Evolutionary conservation across 2,113 vertebrate species (phyloP).

Genomic region (Scytalopus superciliaris): DNA sequence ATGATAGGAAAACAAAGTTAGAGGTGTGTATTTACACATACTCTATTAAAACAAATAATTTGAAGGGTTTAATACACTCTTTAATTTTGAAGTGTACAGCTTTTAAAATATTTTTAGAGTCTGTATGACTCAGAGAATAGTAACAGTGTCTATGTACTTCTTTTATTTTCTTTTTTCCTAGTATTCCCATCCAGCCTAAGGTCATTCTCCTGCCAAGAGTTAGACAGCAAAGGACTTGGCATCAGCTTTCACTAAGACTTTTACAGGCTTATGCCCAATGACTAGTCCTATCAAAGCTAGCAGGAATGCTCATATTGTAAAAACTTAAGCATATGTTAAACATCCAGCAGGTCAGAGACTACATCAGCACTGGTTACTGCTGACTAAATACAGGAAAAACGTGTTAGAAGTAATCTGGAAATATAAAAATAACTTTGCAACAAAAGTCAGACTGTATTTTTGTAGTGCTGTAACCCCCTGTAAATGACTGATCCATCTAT

Average conservation of each 20-base stretch:
- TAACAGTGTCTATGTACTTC: not conserved
- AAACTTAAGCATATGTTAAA: not conserved
- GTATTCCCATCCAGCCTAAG: not conserved
- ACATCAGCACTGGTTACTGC: not conserved
- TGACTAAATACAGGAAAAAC: not conserved
- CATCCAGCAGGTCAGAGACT: not conserved
- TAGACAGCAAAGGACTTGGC: conserved; percentile 12
- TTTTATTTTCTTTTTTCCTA: not conserved
- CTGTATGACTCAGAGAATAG: not conserved
- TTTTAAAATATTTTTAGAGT: not conserved
- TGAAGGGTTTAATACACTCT: not conserved
- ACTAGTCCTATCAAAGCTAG: not conserved
- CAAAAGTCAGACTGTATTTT: not conserved
- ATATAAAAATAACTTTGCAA: not conserved
- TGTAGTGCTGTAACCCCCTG: not conserved
- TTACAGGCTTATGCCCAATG: not conserved
- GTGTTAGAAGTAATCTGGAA: not conserved
- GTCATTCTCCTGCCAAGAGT: conserved; percentile 1
- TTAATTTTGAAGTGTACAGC: not conserved
- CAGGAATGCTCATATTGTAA: not conserved
- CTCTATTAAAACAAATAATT: not conserved
- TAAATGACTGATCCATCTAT: not conserved
- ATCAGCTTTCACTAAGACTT: not conserved
- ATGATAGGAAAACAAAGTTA: not conserved
- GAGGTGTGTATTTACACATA: not conserved